Evolutionary conservation across 1,140 invertebrate species (phyloP).

Genomic region (Orchesella cincta): DNA sequence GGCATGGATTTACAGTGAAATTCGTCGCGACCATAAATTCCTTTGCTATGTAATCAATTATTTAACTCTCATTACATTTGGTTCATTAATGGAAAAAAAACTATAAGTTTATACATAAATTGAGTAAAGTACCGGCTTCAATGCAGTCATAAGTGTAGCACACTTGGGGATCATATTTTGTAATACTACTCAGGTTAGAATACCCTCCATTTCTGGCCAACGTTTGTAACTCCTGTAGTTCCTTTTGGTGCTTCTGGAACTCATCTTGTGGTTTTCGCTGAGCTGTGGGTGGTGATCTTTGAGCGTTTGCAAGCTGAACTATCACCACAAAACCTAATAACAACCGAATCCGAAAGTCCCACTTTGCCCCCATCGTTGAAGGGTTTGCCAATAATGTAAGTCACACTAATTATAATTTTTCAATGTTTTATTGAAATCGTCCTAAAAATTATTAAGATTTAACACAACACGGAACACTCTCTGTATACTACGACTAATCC

Average conservation of each 20-base stretch:
- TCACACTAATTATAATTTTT: background rate
- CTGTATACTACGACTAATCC: too few relatives aligned
- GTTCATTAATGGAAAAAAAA: background rate
- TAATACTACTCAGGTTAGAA: background rate
- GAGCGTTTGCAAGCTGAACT: background rate
- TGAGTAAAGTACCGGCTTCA: background rate
- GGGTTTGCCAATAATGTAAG: background rate
- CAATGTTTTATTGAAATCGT: background rate
- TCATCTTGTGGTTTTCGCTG: background rate
- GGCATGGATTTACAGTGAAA: background rate
- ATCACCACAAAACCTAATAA: background rate
- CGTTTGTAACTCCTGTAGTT: slow-evolving; percentile 1
- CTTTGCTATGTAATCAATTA: background rate
- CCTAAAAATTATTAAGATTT: too few relatives aligned
- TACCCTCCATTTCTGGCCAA: background rate
- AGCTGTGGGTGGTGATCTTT: background rate
- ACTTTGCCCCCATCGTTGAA: background rate
- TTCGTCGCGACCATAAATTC: slow-evolving; percentile 2
- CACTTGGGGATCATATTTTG: background rate
- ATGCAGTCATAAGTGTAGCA: slow-evolving; percentile 5
- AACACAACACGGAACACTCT: too few relatives aligned
- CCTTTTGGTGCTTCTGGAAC: background rate
- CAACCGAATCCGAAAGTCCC: background rate
- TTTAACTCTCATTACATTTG: background rate
- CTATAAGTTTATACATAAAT: background rate